Conservation (phyloP, 2,113 vertebrate genomes). For the Corvus hawaiiensis region DNA sequence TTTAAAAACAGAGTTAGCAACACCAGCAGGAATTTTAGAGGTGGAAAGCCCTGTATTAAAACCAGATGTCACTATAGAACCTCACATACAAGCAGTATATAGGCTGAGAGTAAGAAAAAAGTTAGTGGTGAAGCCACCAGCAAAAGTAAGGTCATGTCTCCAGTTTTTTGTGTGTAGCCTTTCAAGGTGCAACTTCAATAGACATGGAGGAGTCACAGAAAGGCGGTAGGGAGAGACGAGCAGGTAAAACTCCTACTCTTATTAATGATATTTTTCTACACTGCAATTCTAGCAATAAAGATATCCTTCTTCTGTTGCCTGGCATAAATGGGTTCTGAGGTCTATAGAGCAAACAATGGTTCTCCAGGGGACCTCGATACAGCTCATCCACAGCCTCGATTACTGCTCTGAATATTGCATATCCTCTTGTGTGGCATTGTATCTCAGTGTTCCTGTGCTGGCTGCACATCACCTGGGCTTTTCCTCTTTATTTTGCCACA, state of each 20-base stretch:
- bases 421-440: neutral
- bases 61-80: neutral
- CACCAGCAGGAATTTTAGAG: neutral
- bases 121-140: neutral
- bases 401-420: neutral
- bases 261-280: neutral
- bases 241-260: neutral
- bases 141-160: neutral
- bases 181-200: neutral
- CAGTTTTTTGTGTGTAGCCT: neutral
- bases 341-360: neutral
- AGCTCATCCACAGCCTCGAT: neutral
- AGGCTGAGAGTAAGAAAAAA: neutral
- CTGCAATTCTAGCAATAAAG: neutral
- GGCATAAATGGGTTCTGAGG: neutral
- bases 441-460: neutral
- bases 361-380: neutral
- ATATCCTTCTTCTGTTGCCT: neutral
- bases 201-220: neutral
- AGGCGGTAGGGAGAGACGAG: neutral
- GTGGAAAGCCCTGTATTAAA: neutral
- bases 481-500: neutral
- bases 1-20: neutral
- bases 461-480: neutral
- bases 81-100: neutral